Evolutionary conservation across 2,113 vertebrate species (phyloP).

Genomic region (Cryptotis parvus): DNA sequence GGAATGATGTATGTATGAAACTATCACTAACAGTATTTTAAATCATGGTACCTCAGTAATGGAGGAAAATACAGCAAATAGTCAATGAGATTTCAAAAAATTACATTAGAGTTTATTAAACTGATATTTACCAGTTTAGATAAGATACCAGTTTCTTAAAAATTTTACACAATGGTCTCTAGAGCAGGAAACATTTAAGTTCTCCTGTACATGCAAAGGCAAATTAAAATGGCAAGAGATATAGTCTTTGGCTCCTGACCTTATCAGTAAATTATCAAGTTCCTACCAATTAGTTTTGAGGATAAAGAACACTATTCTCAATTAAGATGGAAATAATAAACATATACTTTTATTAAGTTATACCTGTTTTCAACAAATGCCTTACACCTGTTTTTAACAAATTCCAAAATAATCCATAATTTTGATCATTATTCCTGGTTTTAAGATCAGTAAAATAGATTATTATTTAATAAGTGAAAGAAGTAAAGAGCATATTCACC

Average conservation of each 20-base stretch:
- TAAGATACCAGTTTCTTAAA: no score
- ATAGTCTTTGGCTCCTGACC: conserved; percentile 11
- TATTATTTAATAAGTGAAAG: no score
- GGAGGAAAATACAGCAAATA: no score
- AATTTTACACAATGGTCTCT: no score
- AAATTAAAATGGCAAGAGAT: conserved; percentile 18
- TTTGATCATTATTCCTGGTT: background rate
- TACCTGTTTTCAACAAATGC: background rate
- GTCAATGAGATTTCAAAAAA: no score
- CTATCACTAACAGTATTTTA: no score
- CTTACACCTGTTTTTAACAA: background rate
- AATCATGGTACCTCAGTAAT: no score
- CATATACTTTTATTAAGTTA: background rate
- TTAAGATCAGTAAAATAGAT: background rate
- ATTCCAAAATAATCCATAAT: conserved; percentile 16
- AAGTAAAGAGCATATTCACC: conserved; percentile 23
- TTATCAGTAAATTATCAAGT: background rate
- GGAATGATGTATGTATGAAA: no score
- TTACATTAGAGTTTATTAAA: conserved; percentile 32
- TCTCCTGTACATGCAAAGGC: background rate
- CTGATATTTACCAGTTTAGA: no score
- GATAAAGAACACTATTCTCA: conserved; percentile 23
- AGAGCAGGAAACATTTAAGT: no score
- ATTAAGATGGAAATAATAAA: background rate
- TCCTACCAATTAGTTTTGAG: conserved; percentile 31